Conservation (phyloP, 2,888 invertebrate genomes). For the Didymodactylos carnosus region DNA sequence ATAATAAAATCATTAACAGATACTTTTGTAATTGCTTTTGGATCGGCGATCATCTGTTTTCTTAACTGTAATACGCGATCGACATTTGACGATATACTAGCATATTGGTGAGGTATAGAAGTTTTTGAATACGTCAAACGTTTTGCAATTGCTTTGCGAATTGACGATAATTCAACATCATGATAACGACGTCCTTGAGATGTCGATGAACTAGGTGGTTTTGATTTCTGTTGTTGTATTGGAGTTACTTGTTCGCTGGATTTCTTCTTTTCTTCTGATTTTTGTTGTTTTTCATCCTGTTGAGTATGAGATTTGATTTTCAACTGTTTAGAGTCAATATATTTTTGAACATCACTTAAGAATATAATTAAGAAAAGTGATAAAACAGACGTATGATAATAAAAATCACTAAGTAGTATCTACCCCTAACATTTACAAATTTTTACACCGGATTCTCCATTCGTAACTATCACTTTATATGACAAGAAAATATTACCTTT, state of each 20-base stretch:
- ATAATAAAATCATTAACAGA: constrained; percentile 49
- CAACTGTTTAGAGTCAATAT: constrained; percentile 4
- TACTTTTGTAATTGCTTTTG: constrained; percentile 33
- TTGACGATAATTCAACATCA: constrained; percentile 37
- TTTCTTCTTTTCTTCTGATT: constrained; percentile 21
- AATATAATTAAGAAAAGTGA: neutral
- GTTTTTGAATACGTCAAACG: constrained; percentile 43
- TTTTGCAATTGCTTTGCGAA: constrained; percentile 46
- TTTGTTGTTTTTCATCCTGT: neutral
- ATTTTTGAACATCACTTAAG: constrained; percentile 9
- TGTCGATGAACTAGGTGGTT: no score
- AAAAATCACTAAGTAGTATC: neutral
- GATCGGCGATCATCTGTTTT: constrained; percentile 4
- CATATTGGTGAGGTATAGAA: constrained; percentile 12
- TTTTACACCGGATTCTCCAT: no score
- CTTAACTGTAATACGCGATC: constrained; percentile 3
- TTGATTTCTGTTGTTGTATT: constrained; percentile 18
- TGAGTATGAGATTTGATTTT: neutral
- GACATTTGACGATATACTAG: constrained; percentile 17
- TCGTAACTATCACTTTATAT: neutral
- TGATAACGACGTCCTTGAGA: constrained; percentile 5
- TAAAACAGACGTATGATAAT: neutral
- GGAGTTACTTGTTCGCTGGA: constrained; percentile 18
- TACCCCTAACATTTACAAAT: no score
- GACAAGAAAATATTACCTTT: constrained; percentile 37